Conservation (phyloP, 2,113 vertebrate species). For the Trematomus loennbergii region DNA sequence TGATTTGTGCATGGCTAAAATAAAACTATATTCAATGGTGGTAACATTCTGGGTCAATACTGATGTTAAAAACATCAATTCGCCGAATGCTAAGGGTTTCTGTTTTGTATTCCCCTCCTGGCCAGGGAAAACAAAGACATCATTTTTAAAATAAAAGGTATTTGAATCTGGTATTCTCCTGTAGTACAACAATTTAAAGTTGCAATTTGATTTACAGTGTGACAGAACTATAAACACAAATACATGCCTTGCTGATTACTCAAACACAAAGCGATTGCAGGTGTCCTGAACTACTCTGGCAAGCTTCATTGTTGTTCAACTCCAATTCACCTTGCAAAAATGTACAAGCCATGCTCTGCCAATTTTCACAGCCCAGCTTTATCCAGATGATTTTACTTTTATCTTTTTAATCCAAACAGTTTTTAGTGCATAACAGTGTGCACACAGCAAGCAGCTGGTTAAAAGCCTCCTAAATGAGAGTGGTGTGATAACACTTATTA, state of each 20-base stretch:
- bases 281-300: background rate
- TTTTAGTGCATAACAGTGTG: too few species aligned
- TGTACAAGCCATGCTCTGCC: background rate
- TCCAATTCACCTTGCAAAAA: slow-evolving; percentile 16
- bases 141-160: too few species aligned
- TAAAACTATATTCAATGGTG: too few species aligned
- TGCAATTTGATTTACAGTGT: background rate
- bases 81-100: too few species aligned
- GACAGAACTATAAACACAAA: background rate
- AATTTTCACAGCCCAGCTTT: background rate
- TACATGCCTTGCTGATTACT: background rate
- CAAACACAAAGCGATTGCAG: background rate
- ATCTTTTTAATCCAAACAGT: background rate
- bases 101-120: too few species aligned
- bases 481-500: background rate
- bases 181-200: background rate
- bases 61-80: too few species aligned
- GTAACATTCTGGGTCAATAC: too few species aligned
- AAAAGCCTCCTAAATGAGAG: background rate
- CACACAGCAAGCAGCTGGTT: background rate
- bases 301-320: background rate
- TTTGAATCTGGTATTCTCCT: background rate
- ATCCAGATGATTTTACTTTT: background rate
- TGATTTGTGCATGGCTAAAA: background rate
- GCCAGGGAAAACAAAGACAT: too few species aligned